phyloP scores from a whole-genome alignment of 2,888 invertebrate species.

The Cosmopolites sordidus region DNA sequence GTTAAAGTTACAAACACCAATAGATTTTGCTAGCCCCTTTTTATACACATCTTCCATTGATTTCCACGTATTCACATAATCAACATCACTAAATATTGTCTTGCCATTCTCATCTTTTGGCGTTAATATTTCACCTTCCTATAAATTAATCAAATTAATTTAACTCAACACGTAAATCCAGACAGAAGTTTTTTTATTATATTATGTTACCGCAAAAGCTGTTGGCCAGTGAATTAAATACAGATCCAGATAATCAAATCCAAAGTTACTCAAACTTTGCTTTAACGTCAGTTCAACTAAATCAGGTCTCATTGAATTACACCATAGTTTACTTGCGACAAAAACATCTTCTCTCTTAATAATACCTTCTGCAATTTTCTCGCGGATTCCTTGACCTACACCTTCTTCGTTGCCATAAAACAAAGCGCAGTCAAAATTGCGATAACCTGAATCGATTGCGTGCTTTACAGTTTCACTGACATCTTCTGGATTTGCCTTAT shows the following conservation, averaged over 20 bases:
- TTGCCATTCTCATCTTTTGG: conserved; percentile 30
- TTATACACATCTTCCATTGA: conserved; percentile 64
- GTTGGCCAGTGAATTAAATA: conserved; percentile 55
- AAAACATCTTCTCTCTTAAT: conserved; percentile 61
- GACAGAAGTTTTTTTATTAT: neutral
- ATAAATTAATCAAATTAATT: conserved; percentile 35
- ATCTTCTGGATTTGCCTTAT: conserved; percentile 51
- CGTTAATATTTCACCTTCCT: conserved; percentile 32
- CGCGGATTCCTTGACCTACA: conserved; percentile 59
- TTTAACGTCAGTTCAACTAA: conserved; percentile 42
- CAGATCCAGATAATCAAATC: conserved; percentile 53
- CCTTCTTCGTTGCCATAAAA: conserved; percentile 73
- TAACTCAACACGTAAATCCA: too few species aligned
- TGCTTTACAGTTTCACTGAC: conserved; percentile 65
- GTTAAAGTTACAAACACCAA: conserved; percentile 76
- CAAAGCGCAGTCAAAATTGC: conserved; percentile 72
- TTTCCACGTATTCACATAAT: conserved; percentile 65
- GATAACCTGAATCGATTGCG: conserved; percentile 74
- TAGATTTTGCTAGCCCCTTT: conserved; percentile 60
- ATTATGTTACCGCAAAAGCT: conserved; percentile 27
- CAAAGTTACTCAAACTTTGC: conserved; percentile 50
- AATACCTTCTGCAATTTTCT: conserved; percentile 28
- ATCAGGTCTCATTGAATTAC: conserved; percentile 61
- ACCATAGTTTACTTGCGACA: conserved; percentile 72
- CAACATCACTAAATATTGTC: conserved; percentile 52